Percentiles rank a stretch among this genome's conserved stretches.
Evolutionary conservation across 2,888 invertebrate genomes (phyloP).

Genomic region (Proisotoma minuta): DNA sequence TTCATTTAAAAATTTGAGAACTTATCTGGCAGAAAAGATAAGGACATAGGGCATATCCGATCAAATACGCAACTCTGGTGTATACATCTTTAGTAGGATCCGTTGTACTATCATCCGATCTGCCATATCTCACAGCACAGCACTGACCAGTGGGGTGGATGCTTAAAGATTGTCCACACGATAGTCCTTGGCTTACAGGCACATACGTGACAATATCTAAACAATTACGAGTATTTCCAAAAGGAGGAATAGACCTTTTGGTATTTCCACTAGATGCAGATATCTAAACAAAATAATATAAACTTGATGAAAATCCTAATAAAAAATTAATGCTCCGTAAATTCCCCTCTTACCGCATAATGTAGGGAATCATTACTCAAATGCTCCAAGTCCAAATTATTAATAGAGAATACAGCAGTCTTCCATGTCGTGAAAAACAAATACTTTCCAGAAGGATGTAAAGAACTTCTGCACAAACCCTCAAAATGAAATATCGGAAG

Average conservation of each 20-base stretch:
- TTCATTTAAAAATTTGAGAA: too few relatives aligned
- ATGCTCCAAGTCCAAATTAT: neutral
- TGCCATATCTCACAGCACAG: neutral
- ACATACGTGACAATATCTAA: neutral
- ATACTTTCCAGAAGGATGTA: neutral
- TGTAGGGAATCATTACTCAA: neutral
- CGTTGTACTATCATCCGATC: neutral
- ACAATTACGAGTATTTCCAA: neutral
- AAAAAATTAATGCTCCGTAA: too few relatives aligned
- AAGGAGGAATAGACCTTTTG: neutral
- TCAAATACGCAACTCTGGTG: conserved; percentile 84
- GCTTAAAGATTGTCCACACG: neutral
- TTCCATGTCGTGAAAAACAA: neutral
- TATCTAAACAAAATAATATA: too few relatives aligned
- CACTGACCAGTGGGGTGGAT: neutral
- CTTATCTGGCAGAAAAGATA: too few relatives aligned
- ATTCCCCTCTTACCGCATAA: neutral
- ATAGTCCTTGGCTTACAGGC: neutral
- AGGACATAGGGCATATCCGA: too few relatives aligned
- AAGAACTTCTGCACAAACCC: neutral
- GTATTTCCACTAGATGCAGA: too few relatives aligned
- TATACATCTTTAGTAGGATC: conserved; percentile 71
- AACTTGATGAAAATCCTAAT: too few relatives aligned
- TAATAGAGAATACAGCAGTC: neutral
- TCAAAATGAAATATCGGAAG: neutral